These are phyloP conservation scores for Mycetomoellerius zeteki DNA, from an alignment of 1,140 invertebrate genomes.

Conservation along the genomic window DNA sequence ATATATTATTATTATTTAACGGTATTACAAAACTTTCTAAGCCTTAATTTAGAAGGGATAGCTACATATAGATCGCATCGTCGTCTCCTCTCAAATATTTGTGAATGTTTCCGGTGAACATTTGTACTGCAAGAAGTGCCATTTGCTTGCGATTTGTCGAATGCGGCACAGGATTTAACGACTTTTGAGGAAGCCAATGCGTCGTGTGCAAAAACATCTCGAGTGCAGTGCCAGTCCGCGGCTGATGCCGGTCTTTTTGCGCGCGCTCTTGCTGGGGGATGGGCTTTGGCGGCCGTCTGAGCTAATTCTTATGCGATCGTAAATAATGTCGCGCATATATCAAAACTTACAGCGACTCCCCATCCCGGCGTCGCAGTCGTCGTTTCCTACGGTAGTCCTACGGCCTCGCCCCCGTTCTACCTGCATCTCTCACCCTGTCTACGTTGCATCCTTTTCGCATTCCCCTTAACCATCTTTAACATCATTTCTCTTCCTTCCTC, in stretches of 20 bases:
- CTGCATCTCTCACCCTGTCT: not conserved
- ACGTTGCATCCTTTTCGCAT: slow-evolving; percentile 26
- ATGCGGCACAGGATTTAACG: slow-evolving; percentile 68
- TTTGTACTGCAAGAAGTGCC: slow-evolving; percentile 59
- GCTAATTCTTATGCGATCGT: slow-evolving; percentile 85
- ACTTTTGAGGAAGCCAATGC: slow-evolving; percentile 72
- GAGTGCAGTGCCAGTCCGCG: slow-evolving; percentile 60
- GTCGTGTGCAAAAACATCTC: slow-evolving; percentile 48
- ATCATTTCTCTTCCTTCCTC: not conserved
- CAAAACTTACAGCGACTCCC: slow-evolving; percentile 81
- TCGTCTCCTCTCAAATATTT: slow-evolving; percentile 34
- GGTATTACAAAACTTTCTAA: no score
- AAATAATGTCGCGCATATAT: slow-evolving; percentile 84
- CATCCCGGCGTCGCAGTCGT: slow-evolving; percentile 48
- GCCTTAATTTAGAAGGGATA: not conserved
- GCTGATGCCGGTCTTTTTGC: slow-evolving; percentile 62
- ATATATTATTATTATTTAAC: not conserved
- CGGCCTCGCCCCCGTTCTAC: slow-evolving; percentile 32
- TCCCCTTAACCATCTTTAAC: not conserved
- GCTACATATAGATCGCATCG: not conserved
- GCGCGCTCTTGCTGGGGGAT: not conserved
- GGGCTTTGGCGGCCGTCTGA: slow-evolving; percentile 68
- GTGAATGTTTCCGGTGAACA: slow-evolving; percentile 41
- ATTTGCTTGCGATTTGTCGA: slow-evolving; percentile 73
- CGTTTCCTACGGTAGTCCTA: slow-evolving; percentile 58